Base-by-base conservation (phyloP, 2,888 invertebrate species). In the Sceliomorpha sp. region DNA sequence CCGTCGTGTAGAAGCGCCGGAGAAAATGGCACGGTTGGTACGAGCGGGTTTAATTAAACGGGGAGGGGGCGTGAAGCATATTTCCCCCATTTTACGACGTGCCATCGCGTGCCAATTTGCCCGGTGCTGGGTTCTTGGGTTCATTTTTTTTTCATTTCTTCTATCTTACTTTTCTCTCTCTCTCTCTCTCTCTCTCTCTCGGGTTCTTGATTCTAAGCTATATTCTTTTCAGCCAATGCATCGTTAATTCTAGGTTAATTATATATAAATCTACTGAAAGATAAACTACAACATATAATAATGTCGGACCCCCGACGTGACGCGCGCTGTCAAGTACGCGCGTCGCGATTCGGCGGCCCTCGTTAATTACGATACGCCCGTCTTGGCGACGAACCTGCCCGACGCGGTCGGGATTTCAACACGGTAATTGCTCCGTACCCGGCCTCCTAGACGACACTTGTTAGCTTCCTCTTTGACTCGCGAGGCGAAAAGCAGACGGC, bases 301-400 rank as follows among this genome's bases (percentile, higher is more conserved):
- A 48, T 27, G 26, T 36, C 40, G 60, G 70, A 60, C 59, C 70
- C 63, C 56, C 64, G 64, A 60, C 70, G 70, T 60, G 70, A 47
- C 24, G 64, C 60, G 56, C 31, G 32, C 27, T 8, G 2, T 31
- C n/a, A 31, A 39, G 37, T 26, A 4, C 14, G 69, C 63, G 64
- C 55, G 45, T 64, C 70, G 70, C 70, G 70, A 55, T 69, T 69
- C 70, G 70, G 59, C 59, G 70, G 70, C 64, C 70, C 64, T 55
- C 34, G 53, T 70, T 70, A 70, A 70, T 60, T 55, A 59, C 24
- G 50, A 47, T 4, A 56, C 20, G 56, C 64, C 60, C 40, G 50
- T 60, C 39, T 70, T 50, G 12, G 60, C 45, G 24, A 17, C 20
- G 45, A 70, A 64, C 55, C 64, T n/a, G n/a, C n/a, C n/a, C n/a